Percentiles rank a stretch among this genome's conserved stretches.
Evolutionary conservation across 2,888 invertebrate genomes (phyloP).

Genomic region (Sphinx pinastri): DNA sequence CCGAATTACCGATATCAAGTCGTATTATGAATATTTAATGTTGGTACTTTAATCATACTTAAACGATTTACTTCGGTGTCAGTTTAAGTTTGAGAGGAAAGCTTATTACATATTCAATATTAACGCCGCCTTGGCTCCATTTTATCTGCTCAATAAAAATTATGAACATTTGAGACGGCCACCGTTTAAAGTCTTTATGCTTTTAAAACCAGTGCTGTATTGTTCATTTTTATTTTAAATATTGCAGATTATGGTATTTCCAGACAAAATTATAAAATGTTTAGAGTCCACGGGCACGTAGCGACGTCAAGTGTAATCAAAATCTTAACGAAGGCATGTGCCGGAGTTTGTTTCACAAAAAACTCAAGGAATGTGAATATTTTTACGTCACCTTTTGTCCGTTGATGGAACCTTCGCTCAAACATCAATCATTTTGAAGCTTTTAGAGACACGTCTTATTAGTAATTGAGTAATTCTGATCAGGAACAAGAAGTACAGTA

Average conservation of each 20-base stretch:
- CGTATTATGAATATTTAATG: slow-evolving; percentile 13
- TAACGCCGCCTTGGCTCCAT: slow-evolving; percentile 54
- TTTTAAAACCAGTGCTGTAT: slow-evolving; percentile 45
- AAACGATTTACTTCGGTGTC: slow-evolving; percentile 49
- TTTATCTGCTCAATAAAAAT: slow-evolving; percentile 56
- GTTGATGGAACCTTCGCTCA: neutral
- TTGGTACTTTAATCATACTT: slow-evolving; percentile 16
- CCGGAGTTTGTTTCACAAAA: neutral
- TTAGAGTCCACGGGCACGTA: neutral
- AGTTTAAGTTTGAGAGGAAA: slow-evolving; percentile 58
- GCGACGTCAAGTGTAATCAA: neutral
- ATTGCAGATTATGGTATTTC: neutral
- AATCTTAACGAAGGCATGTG: slow-evolving; percentile 5
- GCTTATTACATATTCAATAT: slow-evolving; percentile 66
- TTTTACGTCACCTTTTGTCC: neutral
- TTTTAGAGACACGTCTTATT: no score
- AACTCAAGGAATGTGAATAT: slow-evolving; percentile 2
- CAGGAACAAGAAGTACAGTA: neutral
- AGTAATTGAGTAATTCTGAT: no score
- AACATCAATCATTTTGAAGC: neutral
- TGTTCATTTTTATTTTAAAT: slow-evolving; percentile 39
- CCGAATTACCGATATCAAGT: neutral
- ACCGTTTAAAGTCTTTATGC: slow-evolving; percentile 49
- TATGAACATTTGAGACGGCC: slow-evolving; percentile 57
- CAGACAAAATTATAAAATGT: neutral